These are phyloP conservation scores for Sprattus sprattus DNA, from an alignment of 2,113 vertebrate genomes.

Conservation along the genomic window DNA sequence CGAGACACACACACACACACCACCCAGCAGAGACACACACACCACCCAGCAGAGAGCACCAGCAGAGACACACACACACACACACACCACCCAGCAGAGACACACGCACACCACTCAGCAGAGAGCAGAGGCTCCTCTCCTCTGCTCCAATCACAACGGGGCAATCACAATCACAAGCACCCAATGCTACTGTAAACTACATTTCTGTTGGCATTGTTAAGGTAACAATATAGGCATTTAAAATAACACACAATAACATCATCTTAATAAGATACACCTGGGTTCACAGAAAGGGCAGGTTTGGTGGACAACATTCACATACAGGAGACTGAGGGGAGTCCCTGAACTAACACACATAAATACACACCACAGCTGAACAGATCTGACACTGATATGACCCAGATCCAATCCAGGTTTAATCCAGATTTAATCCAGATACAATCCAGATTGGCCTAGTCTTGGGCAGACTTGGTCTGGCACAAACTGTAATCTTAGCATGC, in stretches of 20 bases:
- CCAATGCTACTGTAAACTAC: too few species aligned
- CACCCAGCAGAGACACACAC: too few species aligned
- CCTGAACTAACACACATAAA: neutral
- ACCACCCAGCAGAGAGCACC: too few species aligned
- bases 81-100: too few species aligned
- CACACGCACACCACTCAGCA: too few species aligned
- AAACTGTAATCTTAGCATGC: neutral
- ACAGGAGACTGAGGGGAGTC: neutral
- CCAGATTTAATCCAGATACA: neutral
- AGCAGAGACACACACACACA: neutral
- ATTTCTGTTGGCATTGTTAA: too few species aligned
- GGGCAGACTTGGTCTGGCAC: too few species aligned
- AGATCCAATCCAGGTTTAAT: neutral
- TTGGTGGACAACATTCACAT: neutral
- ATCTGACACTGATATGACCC: neutral
- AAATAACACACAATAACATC: neutral
- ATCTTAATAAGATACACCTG: neutral
- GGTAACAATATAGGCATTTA: neutral
- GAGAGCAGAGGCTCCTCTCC: too few species aligned
- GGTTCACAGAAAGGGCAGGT: neutral
- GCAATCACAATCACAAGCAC: too few species aligned
- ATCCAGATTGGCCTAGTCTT: neutral
- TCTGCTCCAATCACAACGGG: too few species aligned
- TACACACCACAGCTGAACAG: neutral
- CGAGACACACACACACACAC: slow-evolving; percentile 51